Evolutionary conservation across 2,113 vertebrate genomes (phyloP).

Genomic region (Lucifuga dentata): DNA sequence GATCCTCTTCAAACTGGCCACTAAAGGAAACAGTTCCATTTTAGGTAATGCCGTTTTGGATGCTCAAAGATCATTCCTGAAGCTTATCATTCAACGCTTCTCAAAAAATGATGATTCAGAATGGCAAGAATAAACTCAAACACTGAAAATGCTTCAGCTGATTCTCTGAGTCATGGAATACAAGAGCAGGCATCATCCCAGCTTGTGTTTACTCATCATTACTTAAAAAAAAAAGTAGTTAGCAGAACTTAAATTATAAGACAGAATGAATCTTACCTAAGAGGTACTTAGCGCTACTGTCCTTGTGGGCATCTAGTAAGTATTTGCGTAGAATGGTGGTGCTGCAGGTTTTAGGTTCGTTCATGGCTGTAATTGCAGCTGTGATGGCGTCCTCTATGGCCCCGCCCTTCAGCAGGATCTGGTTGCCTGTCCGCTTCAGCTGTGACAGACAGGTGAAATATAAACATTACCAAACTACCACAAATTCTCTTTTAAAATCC

Average conservation of each 20-base stretch:
- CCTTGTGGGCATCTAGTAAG: conserved; percentile 91
- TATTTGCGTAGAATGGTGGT: conserved; percentile 93
- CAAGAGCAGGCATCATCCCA: no score
- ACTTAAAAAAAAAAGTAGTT: no score
- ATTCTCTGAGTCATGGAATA: no score
- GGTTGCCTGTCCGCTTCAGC: conserved; percentile 94
- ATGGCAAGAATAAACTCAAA: no score
- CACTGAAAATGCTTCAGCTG: no score
- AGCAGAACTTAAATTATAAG: not conserved
- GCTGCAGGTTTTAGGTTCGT: conserved; percentile 98
- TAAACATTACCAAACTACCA: not conserved
- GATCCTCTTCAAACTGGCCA: conserved; percentile 92
- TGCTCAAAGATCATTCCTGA: not conserved
- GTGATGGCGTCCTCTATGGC: conserved; percentile 94
- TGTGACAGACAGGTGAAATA: conserved; percentile 55
- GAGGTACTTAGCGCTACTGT: conserved; percentile 89
- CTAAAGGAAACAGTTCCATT: conserved; percentile 67
- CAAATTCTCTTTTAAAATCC: no score
- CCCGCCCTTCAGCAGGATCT: conserved; percentile 89
- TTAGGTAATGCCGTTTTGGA: not conserved
- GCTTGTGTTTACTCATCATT: no score
- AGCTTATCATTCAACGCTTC: no score
- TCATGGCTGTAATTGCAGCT: conserved; percentile 97
- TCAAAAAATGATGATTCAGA: no score
- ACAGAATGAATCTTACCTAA: conserved; percentile 83